These are phyloP conservation scores for Phytoseiulus persimilis DNA, from an alignment of 2,888 invertebrate species.

Conservation along the genomic window DNA sequence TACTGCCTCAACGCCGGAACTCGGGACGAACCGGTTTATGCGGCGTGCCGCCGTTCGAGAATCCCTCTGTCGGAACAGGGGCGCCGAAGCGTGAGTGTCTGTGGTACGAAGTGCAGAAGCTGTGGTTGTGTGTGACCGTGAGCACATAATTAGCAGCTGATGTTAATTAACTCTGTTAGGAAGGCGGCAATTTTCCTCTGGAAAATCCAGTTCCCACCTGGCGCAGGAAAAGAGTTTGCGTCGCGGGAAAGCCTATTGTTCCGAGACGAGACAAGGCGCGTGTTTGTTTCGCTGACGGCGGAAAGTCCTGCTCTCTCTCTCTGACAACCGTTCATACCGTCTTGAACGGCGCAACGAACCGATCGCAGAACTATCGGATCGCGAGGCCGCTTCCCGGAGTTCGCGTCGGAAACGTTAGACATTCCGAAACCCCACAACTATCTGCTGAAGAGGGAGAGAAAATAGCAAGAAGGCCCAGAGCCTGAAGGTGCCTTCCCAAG, in stretches of 20 bases:
- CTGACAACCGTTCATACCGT: too few species aligned
- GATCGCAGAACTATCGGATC: too few species aligned
- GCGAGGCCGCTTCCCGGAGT: not conserved
- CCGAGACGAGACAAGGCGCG: not conserved
- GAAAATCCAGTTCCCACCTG: not conserved
- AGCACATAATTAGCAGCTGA: not conserved
- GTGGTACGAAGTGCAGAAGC: not conserved
- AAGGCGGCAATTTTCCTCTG: not conserved
- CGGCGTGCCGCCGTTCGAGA: not conserved
- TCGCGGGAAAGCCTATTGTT: not conserved
- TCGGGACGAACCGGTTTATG: not conserved
- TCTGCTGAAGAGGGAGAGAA: not conserved
- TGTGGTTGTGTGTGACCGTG: not conserved
- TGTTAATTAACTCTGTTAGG: not conserved
- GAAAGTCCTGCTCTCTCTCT: too few species aligned
- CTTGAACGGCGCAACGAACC: too few species aligned
- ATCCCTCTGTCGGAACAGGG: not conserved
- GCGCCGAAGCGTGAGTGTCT: not conserved
- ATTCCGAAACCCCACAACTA: not conserved
- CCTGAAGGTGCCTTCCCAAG: not conserved
- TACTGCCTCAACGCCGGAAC: not conserved
- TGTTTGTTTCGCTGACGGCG: too few species aligned
- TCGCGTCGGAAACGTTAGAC: not conserved
- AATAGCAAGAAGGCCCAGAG: not conserved
- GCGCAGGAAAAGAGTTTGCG: not conserved